A percentile compares a stretch with the other conserved stretches of the same genome.
These are phyloP conservation scores for Parus major DNA, from an alignment of 2,113 vertebrate genomes.

Conservation along the genomic window DNA sequence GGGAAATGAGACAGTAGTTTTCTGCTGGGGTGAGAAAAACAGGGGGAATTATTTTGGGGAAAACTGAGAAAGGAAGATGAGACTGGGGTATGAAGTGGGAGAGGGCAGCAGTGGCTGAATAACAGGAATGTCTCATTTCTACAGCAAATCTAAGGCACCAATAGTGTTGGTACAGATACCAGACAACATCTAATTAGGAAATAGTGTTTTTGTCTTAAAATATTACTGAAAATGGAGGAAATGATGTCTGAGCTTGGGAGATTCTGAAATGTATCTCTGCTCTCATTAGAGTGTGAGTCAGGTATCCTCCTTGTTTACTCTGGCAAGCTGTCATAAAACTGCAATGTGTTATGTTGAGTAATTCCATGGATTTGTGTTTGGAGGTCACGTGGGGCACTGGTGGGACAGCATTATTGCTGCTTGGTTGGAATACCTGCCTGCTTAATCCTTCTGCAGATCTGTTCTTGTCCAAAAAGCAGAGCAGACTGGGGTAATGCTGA, in stretches of 20 bases:
- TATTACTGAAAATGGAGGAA: neutral
- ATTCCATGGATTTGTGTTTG: neutral
- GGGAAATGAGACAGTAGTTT: neutral
- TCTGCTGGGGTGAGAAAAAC: neutral
- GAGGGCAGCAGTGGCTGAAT: neutral
- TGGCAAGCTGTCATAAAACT: neutral
- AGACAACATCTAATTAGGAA: neutral
- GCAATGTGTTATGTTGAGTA: neutral
- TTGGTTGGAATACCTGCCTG: neutral
- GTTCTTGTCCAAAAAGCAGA: neutral
- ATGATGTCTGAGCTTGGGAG: neutral
- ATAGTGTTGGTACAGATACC: neutral
- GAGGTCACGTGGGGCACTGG: neutral
- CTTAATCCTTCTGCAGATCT: neutral
- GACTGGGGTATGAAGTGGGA: neutral
- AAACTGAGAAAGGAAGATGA: neutral
- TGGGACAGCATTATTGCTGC: neutral
- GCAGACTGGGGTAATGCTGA: neutral
- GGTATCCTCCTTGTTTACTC: slow-evolving; percentile 47
- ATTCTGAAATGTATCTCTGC: neutral
- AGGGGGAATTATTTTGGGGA: neutral
- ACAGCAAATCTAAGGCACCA: fast-evolving
- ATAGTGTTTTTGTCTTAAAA: neutral
- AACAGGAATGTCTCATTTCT: neutral
- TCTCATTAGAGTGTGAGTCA: slow-evolving; percentile 21